Evolutionary conservation across 2,888 invertebrate genomes (phyloP), one percentile per base, ranked within the genome.

Genomic region (Polydrusus tereticollis): DNA sequence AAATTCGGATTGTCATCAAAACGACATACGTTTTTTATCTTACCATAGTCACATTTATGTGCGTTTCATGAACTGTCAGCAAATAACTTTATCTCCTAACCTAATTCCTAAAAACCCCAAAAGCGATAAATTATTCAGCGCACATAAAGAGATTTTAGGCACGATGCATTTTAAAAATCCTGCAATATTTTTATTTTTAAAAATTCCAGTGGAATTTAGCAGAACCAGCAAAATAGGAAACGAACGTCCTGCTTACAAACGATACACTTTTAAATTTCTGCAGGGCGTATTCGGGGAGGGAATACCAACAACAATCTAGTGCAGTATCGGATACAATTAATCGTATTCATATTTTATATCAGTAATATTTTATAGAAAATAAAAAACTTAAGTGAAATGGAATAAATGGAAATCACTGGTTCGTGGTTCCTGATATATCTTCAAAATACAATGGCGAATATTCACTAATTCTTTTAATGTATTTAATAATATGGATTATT

Each of bases 91-190:
- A 29, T 55, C 52, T 29, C 7, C 52, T 29, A 55, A 55, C 52
- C 52, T 55, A 55, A 55, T 55, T 29, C 52, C 14, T 12, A 18
- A 29, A 33, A 29, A 10, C 14, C 29, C 29, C 18, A 55, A 55
- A 55, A 55, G 18, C 29, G 29, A 55, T 55, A 64, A 64, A 50
- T 50, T 52, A 64, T 64, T 64, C 63, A 36, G 38, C 36, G 14
- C 62, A 64, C 52, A 52, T 23, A 23, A 33, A 5, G 50, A 64
- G 63, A 64, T 64, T 64, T 64, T 64, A 21, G 36, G 38, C 50
- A 20, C 23, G 63, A 64, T 64, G 38, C 63, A 64, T 64, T 50
- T 64, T 64, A 64, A 64, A 52, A 64, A 52, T 64, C 20, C 21
- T 21, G 50, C 33, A 41, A 45, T 45, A 63, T 18, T 64, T 64